These are phyloP conservation scores for Eilema depressum DNA, from an alignment of 2,888 invertebrate species.

Conservation along the genomic window DNA sequence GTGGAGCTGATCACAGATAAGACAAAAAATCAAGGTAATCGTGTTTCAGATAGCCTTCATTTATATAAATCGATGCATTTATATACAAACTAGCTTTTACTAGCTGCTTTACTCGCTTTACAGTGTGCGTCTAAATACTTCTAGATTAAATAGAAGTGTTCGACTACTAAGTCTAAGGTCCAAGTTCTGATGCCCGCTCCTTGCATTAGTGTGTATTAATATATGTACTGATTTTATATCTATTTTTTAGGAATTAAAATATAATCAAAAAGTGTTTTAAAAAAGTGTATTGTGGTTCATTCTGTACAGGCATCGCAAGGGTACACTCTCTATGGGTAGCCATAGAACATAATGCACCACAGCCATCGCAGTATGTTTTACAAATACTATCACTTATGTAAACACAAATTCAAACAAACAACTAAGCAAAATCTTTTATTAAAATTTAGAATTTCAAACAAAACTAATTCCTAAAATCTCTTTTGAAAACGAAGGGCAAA, in stretches of 20 bases:
- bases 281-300: no score
- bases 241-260: no score
- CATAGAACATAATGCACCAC: neutral
- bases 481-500: neutral
- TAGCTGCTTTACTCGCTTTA: neutral
- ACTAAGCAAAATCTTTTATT: neutral
- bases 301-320: no score
- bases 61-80: neutral
- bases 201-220: no score
- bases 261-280: no score
- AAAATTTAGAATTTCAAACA: neutral
- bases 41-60: conserved; percentile 6
- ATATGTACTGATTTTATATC: no score
- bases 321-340: no score
- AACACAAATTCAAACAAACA: neutral
- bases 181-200: no score
- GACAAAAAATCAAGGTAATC: conserved; percentile 17
- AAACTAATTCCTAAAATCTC: neutral
- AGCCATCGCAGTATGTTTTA: neutral
- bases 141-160: no score
- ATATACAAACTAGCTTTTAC: neutral
- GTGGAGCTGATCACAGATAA: conserved; percentile 11
- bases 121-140: no score
- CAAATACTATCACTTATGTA: neutral
- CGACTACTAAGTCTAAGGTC: no score